Base-by-base conservation (phyloP, 2,888 invertebrate genomes). In the Chaitophorus viminalis region DNA sequence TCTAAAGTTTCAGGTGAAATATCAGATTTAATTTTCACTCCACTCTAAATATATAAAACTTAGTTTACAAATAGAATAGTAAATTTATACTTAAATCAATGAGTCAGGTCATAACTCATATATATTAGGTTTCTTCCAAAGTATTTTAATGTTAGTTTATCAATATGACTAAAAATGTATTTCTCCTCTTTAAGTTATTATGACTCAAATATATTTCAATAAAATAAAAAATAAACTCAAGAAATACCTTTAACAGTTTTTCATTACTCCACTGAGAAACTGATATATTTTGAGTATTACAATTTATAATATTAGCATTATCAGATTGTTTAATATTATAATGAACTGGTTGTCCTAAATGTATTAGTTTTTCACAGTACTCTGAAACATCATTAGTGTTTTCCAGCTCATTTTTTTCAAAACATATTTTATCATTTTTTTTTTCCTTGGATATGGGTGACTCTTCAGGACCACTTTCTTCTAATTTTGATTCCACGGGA, bases 251-350 rank as follows among this genome's bases (percentile, higher is more conserved):
- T 31, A 89, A 74, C 31, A 65, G 36, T 77, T 89, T 82, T 31
- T 89, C 89, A 70, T 89, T 82, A 88, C 90, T 90, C 90, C 90
- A 90, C n/a, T 89, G 89, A 9, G 90, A 89, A 29, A 89, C 36
- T n/a, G 89, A 90, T 60, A 89, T 88, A 29, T 88, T 81, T 68
- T 89, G 82, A 36, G 86, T 29, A 65, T 87, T 74, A 6, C 88
- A 76, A 83, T 79, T 60, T 60, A 0, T 72, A 60, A 79, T 54
- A 79, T 54, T 86, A 29, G 54, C 3, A 9, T 74, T 36, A 87
- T 79, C 72, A 39, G 31, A 72, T 54, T 79, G 68, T 70, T n/a
- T 78, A 21, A 21, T 52, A 36, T 36, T 78, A 60, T 54, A 36
- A 70, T 54, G 36, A 29, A 18, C 33, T 36, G n/a, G 60, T 39